Evolutionary conservation across 2,113 vertebrate genomes (phyloP).

Genomic region (Macquaria australasica): DNA sequence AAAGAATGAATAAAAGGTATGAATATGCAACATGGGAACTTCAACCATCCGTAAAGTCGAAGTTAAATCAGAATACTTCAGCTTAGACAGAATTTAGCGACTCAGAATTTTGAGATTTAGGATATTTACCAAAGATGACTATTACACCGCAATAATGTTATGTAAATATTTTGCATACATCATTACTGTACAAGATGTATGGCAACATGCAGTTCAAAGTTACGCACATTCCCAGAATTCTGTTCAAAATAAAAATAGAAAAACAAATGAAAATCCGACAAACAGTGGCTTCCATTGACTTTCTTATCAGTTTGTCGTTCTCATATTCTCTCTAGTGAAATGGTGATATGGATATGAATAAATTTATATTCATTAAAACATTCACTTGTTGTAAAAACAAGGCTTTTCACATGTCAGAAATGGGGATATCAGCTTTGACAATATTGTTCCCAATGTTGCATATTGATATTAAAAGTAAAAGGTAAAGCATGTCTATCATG

Average conservation of each 20-base stretch:
- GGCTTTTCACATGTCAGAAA: conserved; percentile 6
- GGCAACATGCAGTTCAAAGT: conserved; percentile 69
- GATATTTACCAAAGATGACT: conserved; percentile 17
- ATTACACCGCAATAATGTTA: conserved; percentile 14
- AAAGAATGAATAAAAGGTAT: conserved; percentile 86
- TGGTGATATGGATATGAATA: conserved; percentile 13
- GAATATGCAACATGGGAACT: conserved; percentile 87
- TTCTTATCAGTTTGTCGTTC: conserved; percentile 62
- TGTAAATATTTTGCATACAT: conserved; percentile 71
- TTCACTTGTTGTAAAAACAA: neutral
- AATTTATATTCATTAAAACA: neutral
- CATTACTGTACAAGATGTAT: conserved; percentile 73
- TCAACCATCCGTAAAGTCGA: conserved; percentile 28
- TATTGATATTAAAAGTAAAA: conserved; percentile 83
- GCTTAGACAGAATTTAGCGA: neutral
- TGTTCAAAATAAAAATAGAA: conserved; percentile 42
- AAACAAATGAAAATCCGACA: conserved; percentile 49
- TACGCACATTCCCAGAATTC: conserved; percentile 42
- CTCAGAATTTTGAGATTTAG: conserved; percentile 22
- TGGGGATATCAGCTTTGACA: conserved; percentile 10
- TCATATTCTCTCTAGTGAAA: conserved; percentile 21
- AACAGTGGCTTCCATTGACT: conserved; percentile 82
- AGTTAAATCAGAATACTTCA: conserved; percentile 21
- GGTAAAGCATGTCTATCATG: conserved; percentile 80
- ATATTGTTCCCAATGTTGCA: conserved; percentile 83